These are phyloP conservation scores for Cygnus olor DNA, from an alignment of 2,797 vertebrate genomes.

Conservation along the genomic window DNA sequence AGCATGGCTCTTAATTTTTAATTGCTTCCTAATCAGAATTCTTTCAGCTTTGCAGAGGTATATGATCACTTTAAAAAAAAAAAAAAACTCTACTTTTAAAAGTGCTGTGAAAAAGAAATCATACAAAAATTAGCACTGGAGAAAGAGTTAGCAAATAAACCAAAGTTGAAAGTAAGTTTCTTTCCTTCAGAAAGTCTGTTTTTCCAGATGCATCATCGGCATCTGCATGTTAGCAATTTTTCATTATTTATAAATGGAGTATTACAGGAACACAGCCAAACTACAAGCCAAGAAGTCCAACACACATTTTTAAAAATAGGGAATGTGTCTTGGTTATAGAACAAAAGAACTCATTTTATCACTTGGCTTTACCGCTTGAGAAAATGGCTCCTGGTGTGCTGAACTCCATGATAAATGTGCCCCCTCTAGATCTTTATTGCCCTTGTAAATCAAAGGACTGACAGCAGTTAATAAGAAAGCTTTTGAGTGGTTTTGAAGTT, in stretches of 20 bases:
- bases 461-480: slow-evolving; percentile 88
- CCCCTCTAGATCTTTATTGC: slow-evolving; percentile 87
- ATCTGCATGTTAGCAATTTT: slow-evolving; percentile 66
- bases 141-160: slow-evolving; percentile 15
- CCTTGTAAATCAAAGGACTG: slow-evolving; percentile 85
- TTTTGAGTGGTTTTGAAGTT: slow-evolving; percentile 87
- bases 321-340: slow-evolving; percentile 81
- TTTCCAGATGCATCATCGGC: slow-evolving; percentile 55
- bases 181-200: slow-evolving; percentile 24
- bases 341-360: slow-evolving; percentile 86
- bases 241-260: slow-evolving; percentile 58
- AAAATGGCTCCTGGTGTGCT: slow-evolving; percentile 85
- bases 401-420: slow-evolving; percentile 84
- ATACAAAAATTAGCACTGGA: slow-evolving; percentile 23
- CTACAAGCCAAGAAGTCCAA: slow-evolving; percentile 65
- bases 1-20: background rate
- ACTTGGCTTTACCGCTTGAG: slow-evolving; percentile 81
- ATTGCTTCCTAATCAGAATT: slow-evolving; percentile 38
- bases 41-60: slow-evolving; percentile 20
- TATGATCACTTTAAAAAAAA: too few relatives aligned
- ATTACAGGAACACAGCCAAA: slow-evolving; percentile 45
- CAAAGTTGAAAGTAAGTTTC: slow-evolving; percentile 6
- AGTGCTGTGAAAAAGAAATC: background rate
- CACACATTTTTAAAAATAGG: slow-evolving; percentile 57
- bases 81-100: background rate